Percentiles rank a stretch among this genome's conserved stretches.
These are phyloP conservation scores for Acleris cristana DNA, from an alignment of 2,888 invertebrate species.

Conservation along the genomic window DNA sequence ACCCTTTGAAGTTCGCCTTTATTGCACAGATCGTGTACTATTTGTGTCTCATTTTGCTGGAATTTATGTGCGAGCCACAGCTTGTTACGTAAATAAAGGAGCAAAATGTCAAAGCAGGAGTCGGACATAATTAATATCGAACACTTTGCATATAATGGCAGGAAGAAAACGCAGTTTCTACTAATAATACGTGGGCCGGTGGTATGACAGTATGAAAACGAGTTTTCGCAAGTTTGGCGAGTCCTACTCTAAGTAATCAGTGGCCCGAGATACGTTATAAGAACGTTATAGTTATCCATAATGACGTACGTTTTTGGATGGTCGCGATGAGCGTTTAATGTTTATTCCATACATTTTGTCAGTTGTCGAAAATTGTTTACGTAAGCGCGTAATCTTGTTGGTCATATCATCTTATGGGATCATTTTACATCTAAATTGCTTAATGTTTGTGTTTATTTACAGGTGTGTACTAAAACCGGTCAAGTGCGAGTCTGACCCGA, in stretches of 20 bases:
- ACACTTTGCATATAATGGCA: constrained; percentile 61
- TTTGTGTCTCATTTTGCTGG: constrained; percentile 67
- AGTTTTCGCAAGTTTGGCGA: constrained; percentile 3
- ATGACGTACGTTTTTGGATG: too few relatives aligned
- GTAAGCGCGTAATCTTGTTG: too few relatives aligned
- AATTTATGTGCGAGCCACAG: constrained; percentile 61
- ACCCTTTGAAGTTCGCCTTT: constrained; percentile 72
- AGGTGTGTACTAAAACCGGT: too few relatives aligned
- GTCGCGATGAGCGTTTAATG: too few relatives aligned
- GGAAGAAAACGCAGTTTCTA: constrained; percentile 51
- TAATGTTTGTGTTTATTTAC: too few relatives aligned
- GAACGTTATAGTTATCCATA: too few relatives aligned
- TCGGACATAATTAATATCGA: constrained; percentile 62
- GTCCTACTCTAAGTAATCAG: not conserved
- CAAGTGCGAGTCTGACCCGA: too few relatives aligned
- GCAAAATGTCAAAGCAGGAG: constrained; percentile 58
- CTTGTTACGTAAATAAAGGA: constrained; percentile 61
- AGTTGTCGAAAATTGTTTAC: too few relatives aligned
- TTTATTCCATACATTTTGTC: too few relatives aligned
- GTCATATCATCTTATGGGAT: too few relatives aligned
- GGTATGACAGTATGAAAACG: constrained; percentile 2
- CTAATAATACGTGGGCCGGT: constrained; percentile 22
- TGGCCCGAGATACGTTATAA: not conserved
- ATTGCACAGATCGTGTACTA: constrained; percentile 63
- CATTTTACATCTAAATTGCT: too few relatives aligned